Conservation (phyloP, 2,888 invertebrate genomes). For the Xylota segnis region DNA sequence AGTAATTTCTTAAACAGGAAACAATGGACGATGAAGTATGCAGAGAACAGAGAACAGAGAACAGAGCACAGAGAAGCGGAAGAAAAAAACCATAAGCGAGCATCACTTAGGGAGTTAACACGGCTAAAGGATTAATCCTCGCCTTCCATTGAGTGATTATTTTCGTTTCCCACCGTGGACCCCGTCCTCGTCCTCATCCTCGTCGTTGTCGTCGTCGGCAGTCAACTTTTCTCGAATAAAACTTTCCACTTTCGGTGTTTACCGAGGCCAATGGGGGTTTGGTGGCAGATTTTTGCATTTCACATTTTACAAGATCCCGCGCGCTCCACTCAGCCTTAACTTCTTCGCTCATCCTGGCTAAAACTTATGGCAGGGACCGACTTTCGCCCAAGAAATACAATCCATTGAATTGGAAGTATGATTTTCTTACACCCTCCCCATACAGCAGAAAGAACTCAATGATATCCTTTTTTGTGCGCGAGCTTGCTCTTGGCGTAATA, state of each 20-base stretch:
- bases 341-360: conserved; percentile 48
- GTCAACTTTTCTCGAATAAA: conserved; percentile 34
- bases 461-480: conserved; percentile 59
- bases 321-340: conserved; percentile 41
- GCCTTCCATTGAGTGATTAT: conserved; percentile 72
- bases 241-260: conserved; percentile 67
- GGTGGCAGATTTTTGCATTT: conserved; percentile 29
- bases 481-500: conserved; percentile 55
- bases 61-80: not conserved
- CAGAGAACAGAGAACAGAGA: conserved; percentile 8
- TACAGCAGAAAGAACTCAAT: conserved; percentile 38
- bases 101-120: conserved; percentile 69
- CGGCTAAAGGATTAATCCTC: conserved; percentile 73
- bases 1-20: conserved; percentile 58
- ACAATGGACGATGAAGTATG: conserved; percentile 45
- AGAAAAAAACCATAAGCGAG: conserved; percentile 58
- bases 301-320: conserved; percentile 42
- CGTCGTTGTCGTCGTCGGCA: conserved; percentile 4
- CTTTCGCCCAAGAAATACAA: conserved; percentile 34
- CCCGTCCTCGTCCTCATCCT: not conserved
- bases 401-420: conserved; percentile 61
- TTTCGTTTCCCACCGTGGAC: conserved; percentile 5
- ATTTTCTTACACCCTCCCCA: conserved; percentile 50
- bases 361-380: conserved; percentile 46
- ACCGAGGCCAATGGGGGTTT: conserved; percentile 57